Conservation (phyloP, 1,140 invertebrate species). For the Drosophila navojoa region DNA sequence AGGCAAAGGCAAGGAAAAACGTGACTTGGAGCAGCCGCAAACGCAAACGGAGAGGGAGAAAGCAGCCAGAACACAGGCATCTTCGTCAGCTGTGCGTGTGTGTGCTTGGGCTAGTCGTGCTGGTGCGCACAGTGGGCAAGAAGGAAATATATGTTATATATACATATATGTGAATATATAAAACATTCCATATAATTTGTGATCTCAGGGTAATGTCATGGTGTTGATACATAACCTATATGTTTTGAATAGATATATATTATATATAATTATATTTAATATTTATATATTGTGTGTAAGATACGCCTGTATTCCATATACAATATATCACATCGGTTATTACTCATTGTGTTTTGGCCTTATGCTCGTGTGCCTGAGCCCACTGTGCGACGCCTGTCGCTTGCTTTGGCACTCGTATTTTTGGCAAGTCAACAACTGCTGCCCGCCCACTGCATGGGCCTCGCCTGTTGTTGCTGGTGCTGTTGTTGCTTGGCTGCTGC, state of each 20-base stretch:
- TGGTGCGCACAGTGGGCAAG: conserved; percentile 33
- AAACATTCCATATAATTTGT: too few species aligned
- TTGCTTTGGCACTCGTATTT: conserved; percentile 41
- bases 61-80: conserved; percentile 15
- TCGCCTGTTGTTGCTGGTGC: conserved; percentile 23
- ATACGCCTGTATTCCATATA: neutral
- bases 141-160: neutral
- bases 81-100: conserved; percentile 50
- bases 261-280: too few species aligned
- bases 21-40: conserved; percentile 62
- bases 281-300: too few species aligned
- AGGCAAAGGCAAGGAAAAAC: conserved; percentile 48
- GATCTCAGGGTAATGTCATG: too few species aligned
- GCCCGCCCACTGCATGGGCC: conserved; percentile 44
- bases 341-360: too few species aligned
- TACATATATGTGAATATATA: too few species aligned
- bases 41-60: conserved; percentile 16
- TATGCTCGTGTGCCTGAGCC: neutral
- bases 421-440: conserved; percentile 59
- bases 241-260: neutral
- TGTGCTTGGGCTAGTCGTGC: neutral
- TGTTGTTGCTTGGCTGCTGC: conserved; percentile 53
- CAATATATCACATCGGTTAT: neutral
- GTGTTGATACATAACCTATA: too few species aligned
- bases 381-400: conserved; percentile 43